A percentile compares a stretch with the other conserved stretches of the same genome.
phyloP scores from a whole-genome alignment of 92 coral and sea anemone genomes.

The Phenganax stokvisi region DNA sequence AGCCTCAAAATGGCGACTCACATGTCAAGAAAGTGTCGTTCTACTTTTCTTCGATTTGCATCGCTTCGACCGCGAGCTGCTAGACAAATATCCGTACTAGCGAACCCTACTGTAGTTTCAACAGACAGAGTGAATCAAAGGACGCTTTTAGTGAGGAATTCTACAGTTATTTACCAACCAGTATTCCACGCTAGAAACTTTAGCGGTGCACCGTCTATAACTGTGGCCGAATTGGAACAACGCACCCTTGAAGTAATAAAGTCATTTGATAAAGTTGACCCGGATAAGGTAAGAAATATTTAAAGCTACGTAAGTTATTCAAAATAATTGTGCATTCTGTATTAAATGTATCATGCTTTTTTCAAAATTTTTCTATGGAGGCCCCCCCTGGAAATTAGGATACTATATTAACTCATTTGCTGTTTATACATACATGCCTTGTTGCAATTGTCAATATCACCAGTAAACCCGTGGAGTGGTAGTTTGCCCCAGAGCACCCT shows the following conservation, averaged over 20 bases:
- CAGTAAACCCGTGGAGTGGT: too few species aligned
- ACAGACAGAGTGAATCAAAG: slow-evolving; percentile 54
- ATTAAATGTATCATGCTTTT: not conserved
- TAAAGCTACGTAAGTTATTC: not conserved
- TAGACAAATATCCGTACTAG: slow-evolving; percentile 63
- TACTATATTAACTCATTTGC: too few species aligned
- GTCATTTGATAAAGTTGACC: slow-evolving; percentile 91
- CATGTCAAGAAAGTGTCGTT: slow-evolving; percentile 70
- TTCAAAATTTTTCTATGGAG: not conserved
- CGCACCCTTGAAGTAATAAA: slow-evolving; percentile 86
- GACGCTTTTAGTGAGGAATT: slow-evolving; percentile 52
- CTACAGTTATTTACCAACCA: slow-evolving; percentile 46
- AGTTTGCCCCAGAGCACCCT: not conserved
- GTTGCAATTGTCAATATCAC: not conserved
- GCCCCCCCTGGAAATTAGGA: too few species aligned
- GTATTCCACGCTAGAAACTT: slow-evolving; percentile 55
- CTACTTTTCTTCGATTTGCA: slow-evolving; percentile 52
- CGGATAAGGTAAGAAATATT: slow-evolving; percentile 64
- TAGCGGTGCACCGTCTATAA: slow-evolving; percentile 62
- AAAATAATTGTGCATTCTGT: not conserved
- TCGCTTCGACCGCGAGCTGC: slow-evolving; percentile 59
- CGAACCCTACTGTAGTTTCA: slow-evolving; percentile 63
- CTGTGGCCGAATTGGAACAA: slow-evolving; percentile 71
- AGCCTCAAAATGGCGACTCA: slow-evolving; percentile 88
- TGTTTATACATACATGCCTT: too few species aligned